These are phyloP conservation scores for Boloria selene DNA, from an alignment of 2,888 invertebrate genomes.

Conservation along the genomic window DNA sequence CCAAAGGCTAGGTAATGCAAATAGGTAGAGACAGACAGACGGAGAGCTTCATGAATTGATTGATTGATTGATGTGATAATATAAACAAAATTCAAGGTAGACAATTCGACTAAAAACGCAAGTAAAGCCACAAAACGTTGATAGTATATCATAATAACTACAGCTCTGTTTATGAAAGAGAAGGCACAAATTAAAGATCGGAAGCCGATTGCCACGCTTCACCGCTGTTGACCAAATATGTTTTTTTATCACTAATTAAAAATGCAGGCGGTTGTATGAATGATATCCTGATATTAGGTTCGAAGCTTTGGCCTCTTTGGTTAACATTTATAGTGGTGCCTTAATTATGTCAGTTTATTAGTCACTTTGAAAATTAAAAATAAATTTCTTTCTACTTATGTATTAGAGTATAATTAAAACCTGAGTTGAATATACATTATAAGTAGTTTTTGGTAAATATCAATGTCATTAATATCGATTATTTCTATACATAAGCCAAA, in stretches of 20 bases:
- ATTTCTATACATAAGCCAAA: too few relatives aligned
- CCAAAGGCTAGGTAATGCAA: too few relatives aligned
- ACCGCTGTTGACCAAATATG: conserved; percentile 74
- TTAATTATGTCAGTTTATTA: conserved; percentile 13
- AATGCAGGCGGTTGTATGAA: conserved; percentile 48
- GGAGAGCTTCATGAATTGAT: too few relatives aligned
- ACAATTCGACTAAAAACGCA: not conserved
- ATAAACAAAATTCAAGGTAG: too few relatives aligned
- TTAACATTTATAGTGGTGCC: conserved; percentile 5
- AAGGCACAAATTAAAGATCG: conserved; percentile 59
- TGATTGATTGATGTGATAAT: too few relatives aligned
- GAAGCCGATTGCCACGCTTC: conserved; percentile 78
- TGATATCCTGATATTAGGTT: conserved; percentile 31
- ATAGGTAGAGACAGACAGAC: too few relatives aligned
- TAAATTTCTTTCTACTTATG: too few relatives aligned
- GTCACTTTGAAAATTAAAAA: not conserved
- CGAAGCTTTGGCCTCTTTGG: conserved; percentile 13
- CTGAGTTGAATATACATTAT: too few relatives aligned
- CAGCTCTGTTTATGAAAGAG: conserved; percentile 48
- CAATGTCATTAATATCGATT: too few relatives aligned
- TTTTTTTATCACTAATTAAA: conserved; percentile 74
- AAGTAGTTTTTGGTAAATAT: too few relatives aligned
- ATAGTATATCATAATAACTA: not conserved
- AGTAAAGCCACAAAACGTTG: not conserved
- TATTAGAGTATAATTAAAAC: too few relatives aligned